These are phyloP conservation scores for Danionella dracula DNA, from an alignment of 2,797 vertebrate species.

Conservation along the genomic window DNA sequence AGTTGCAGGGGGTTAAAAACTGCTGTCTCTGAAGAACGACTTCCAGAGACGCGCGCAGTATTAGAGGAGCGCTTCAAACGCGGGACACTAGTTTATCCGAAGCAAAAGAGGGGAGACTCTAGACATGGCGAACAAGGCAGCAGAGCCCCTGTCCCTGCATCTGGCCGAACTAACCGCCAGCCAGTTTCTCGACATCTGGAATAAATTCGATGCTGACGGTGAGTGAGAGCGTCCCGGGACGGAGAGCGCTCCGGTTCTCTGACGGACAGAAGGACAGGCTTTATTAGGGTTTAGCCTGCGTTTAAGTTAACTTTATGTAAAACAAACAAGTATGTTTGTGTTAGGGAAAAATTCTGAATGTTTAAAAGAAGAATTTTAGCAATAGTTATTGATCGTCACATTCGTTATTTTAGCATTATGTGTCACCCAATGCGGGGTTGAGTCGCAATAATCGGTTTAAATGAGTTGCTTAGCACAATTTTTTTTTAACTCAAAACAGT, in stretches of 20 bases:
- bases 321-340: no score
- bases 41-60: neutral
- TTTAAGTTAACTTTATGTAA: neutral
- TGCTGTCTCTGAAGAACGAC: neutral
- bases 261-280: no score
- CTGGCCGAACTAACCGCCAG: constrained; percentile 87
- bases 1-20: constrained; percentile 12
- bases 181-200: constrained; percentile 95
- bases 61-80: neutral
- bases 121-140: constrained; percentile 74
- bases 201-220: constrained; percentile 90
- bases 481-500: no score
- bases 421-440: no score
- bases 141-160: constrained; percentile 79
- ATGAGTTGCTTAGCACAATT: no score
- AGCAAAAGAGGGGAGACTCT: neutral
- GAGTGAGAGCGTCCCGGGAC: constrained; percentile 61
- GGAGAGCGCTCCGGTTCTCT: neutral
- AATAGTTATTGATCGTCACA: no score
- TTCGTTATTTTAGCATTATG: no score
- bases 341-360: no score
- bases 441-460: no score
- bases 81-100: neutral
- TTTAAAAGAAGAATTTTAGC: no score
- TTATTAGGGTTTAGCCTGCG: no score